Evolutionary conservation across 2,113 vertebrate species (phyloP), one percentile per base, ranked within the genome.

Genomic region (Eolophus roseicapilla): DNA sequence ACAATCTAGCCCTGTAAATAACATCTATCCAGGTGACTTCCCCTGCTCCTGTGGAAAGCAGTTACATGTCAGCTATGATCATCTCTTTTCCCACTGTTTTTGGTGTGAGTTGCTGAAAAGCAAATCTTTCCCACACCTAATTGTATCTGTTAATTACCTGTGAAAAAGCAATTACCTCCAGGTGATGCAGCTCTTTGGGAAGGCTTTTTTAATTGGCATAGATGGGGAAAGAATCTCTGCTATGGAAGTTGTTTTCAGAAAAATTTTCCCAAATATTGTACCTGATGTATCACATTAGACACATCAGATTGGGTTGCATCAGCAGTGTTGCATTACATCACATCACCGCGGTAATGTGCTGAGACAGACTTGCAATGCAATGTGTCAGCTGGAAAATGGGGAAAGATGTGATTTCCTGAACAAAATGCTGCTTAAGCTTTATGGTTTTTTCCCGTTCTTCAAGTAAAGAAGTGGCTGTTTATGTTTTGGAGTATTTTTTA

Each of bases 341-440:
- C 84, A 85, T 97, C 95, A 43, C 62, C 31, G 1, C 25, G 55
- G 74, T 95, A 97, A 97, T 97, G 95, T 73, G 68, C 93, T 94
- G 87, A 97, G 96, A 94, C 95, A 92, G 94, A 82, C 88, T 57
- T 83, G 84, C 82, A 70, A 41, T 93, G 92, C 93, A 75, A 82
- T 15, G 86, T 95, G 96, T 96, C 94, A 95, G 92, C 92, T 96
- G 93, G 69, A 95, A 96, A 97, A 96, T 88, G 90, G 96, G 95
- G 70, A 93, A 93, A 91, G 95, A 94, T 92, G 95, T 84, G 91
- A 91, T 95, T 97, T 97, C 93, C 93, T 77, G 67, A 92, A 52
- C 41, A 95, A 95, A 97, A 96, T 78, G 93, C 86, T 94, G 15
- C 88, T 92, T 87, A 92, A 96, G 60, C 55, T 74, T 78, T 73